Evolutionary conservation across 2,113 vertebrate species (phyloP).

Genomic region (Nycticorax nycticorax): DNA sequence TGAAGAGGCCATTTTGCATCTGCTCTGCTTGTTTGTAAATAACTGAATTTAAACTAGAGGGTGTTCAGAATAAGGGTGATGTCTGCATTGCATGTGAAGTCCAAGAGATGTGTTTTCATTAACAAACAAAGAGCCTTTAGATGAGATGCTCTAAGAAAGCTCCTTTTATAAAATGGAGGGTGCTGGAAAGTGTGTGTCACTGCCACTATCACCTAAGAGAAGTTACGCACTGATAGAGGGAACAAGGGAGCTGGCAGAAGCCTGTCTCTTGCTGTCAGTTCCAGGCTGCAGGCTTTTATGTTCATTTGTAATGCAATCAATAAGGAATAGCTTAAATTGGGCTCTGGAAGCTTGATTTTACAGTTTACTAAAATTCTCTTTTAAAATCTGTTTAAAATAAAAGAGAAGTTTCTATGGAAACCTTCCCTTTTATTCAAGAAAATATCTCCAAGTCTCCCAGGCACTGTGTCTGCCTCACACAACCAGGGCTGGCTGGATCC

Average conservation of each 20-base stretch:
- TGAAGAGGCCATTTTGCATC: background rate
- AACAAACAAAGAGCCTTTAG: background rate
- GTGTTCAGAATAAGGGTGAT: background rate
- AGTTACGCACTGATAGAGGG: conserved; percentile 25
- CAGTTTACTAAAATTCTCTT: conserved; percentile 54
- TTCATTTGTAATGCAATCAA: conserved; percentile 54
- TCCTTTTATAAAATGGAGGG: conserved; percentile 7
- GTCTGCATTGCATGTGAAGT: background rate
- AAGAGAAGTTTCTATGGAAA: conserved; percentile 66
- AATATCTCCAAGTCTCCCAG: background rate
- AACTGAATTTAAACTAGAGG: background rate
- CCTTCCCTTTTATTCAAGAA: conserved; percentile 32
- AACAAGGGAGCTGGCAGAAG: conserved; percentile 43
- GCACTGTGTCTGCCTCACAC: background rate
- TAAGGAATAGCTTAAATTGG: conserved; percentile 45
- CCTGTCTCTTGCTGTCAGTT: conserved; percentile 42
- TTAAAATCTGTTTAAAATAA: conserved; percentile 60
- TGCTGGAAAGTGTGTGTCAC: background rate
- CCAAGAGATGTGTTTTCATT: background rate
- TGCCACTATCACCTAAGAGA: conserved; percentile 49
- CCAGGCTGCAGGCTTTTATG: conserved; percentile 52
- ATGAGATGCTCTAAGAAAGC: background rate
- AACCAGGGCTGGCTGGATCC: background rate
- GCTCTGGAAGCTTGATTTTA: conserved; percentile 43
- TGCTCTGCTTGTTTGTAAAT: background rate